phyloP scores from a whole-genome alignment of 2,113 vertebrate species.

The Dunckerocampus dactyliophorus region DNA sequence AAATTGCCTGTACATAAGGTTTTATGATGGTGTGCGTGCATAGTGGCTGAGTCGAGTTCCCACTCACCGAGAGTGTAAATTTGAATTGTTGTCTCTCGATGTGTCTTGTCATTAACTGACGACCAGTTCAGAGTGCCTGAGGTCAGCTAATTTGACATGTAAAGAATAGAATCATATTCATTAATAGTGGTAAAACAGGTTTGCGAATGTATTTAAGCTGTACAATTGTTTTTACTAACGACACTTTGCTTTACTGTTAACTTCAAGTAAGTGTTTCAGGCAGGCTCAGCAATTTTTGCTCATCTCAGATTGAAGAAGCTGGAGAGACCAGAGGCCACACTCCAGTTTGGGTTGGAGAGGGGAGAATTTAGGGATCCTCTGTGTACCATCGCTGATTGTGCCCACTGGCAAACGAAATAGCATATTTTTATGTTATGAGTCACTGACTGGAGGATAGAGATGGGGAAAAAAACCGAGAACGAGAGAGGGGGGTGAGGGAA shows the following conservation, averaged over 20 bases:
- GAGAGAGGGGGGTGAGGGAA: not conserved
- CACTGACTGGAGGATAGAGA: conserved; percentile 11
- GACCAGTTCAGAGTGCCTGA: no score
- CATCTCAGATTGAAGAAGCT: conserved; percentile 31
- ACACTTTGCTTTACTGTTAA: conserved; percentile 46
- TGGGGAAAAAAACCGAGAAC: not conserved
- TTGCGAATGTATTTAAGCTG: no score
- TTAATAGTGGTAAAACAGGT: no score
- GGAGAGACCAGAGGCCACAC: conserved; percentile 28
- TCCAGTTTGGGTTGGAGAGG: conserved; percentile 16
- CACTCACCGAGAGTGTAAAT: no score
- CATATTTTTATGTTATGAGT: conserved; percentile 41
- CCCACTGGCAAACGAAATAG: conserved; percentile 37
- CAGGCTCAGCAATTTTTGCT: conserved; percentile 54
- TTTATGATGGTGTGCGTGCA: no score
- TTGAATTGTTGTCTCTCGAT: no score
- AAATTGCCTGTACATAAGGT: no score
- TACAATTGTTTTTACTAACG: no score
- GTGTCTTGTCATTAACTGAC: no score
- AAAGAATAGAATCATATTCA: no score
- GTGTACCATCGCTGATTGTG: conserved; percentile 34
- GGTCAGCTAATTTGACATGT: no score
- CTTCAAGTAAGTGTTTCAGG: conserved; percentile 37
- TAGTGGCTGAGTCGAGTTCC: no score
- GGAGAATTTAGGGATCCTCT: conserved; percentile 21